A percentile compares a stretch with the other conserved stretches of the same genome.
phyloP scores from a whole-genome alignment of 2,113 vertebrate genomes.

The Alligator sinensis region DNA sequence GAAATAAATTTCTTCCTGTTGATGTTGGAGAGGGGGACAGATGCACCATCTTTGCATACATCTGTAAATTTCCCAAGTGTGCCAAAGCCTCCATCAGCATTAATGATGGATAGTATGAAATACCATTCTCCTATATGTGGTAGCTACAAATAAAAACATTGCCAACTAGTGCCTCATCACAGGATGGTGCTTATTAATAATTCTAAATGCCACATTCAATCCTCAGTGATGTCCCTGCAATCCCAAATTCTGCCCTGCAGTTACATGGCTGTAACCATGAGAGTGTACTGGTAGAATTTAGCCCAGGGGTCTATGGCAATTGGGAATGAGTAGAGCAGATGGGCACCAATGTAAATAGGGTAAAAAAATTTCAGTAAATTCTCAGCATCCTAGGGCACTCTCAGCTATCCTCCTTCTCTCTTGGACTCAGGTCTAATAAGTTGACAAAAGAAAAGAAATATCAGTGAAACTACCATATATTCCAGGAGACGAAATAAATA shows the following conservation, averaged over 20 bases:
- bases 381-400: background rate
- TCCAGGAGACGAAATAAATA: background rate
- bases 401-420: background rate
- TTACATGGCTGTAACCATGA: background rate
- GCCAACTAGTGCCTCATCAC: background rate
- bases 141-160: background rate
- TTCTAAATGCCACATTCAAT: background rate
- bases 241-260: background rate
- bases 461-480: background rate
- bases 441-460: background rate
- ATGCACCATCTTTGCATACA: background rate
- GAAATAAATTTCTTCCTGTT: constrained; percentile 56
- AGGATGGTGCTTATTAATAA: background rate
- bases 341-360: background rate
- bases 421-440: background rate
- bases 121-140: background rate
- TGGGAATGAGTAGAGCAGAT: constrained; percentile 3
- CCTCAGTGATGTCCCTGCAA: background rate
- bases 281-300: background rate
- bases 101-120: constrained; percentile 27
- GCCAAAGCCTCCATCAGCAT: constrained; percentile 33
- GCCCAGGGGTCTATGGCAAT: background rate
- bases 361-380: constrained; percentile 9
- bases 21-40: constrained; percentile 4
- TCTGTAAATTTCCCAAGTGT: background rate